Percentiles rank a stretch among this genome's conserved stretches.
Conservation (phyloP, 2,797 vertebrate species). For the Xenopus petersii region DNA sequence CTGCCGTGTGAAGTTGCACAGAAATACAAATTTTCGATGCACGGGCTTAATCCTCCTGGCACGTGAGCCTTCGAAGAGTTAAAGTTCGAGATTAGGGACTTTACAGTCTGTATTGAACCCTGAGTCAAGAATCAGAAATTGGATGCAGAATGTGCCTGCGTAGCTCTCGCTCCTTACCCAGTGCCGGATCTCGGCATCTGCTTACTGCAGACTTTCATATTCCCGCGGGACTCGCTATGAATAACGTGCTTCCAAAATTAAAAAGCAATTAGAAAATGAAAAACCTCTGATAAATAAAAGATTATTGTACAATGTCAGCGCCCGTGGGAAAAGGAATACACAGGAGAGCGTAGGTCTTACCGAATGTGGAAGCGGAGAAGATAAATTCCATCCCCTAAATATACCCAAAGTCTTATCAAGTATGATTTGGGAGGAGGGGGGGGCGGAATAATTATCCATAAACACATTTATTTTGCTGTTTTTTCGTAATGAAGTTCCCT, state of each 20-base stretch:
- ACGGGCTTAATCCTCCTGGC: conserved; percentile 24
- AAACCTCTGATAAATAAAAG: conserved; percentile 38
- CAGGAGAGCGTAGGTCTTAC: conserved; percentile 16
- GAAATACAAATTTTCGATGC: conserved; percentile 19
- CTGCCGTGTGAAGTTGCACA: background rate
- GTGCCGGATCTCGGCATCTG: conserved; percentile 16
- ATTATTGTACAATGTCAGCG: conserved; percentile 34
- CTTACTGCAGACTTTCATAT: conserved; percentile 19
- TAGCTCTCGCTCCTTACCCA: conserved; percentile 13
- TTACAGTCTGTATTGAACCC: conserved; percentile 8
- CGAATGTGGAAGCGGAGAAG: background rate
- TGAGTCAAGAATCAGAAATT: conserved; percentile 11
- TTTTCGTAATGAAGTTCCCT: too few relatives aligned
- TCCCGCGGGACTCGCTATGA: conserved; percentile 34
- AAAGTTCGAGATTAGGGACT: conserved; percentile 15
- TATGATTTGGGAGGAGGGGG: too few relatives aligned
- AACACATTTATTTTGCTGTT: too few relatives aligned
- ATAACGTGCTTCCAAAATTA: conserved; percentile 45
- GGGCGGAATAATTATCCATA: too few relatives aligned
- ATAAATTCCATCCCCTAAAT: too few relatives aligned
- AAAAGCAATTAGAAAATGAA: conserved; percentile 42
- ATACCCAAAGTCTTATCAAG: too few relatives aligned
- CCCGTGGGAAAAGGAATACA: conserved; percentile 22
- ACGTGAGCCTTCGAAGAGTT: conserved; percentile 5
- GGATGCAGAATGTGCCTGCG: background rate